Conservation (phyloP, 2,113 vertebrate genomes). For the Chamaetylas fuelleborni region DNA sequence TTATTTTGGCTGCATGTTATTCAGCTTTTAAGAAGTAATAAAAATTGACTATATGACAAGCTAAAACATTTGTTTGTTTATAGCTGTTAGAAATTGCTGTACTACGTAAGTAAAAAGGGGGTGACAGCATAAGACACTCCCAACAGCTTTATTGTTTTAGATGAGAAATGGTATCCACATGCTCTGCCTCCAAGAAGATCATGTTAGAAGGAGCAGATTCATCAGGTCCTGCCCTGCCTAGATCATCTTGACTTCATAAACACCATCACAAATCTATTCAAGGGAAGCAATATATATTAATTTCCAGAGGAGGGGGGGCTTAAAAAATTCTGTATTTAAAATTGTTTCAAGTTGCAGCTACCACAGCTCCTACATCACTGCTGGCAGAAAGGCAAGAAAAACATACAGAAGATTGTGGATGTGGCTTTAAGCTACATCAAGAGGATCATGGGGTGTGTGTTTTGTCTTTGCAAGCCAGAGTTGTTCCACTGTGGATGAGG, state of each 20-base stretch:
- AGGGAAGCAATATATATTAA: background rate
- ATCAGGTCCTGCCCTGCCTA: background rate
- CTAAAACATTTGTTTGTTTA: background rate
- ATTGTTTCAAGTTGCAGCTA: background rate
- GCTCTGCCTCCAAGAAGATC: background rate
- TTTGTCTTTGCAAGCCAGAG: background rate
- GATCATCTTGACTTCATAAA: background rate
- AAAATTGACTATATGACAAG: conserved; percentile 1
- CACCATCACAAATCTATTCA: background rate
- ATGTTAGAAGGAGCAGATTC: background rate
- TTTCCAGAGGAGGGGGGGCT: background rate
- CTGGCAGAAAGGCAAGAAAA: background rate
- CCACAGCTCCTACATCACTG: background rate
- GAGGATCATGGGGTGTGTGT: background rate
- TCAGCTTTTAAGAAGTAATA: conserved; percentile 11
- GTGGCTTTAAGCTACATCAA: background rate
- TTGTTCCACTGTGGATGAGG: background rate
- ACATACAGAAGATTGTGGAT: background rate
- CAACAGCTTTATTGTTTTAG: background rate
- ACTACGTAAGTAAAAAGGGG: background rate
- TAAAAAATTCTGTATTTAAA: background rate
- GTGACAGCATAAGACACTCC: background rate
- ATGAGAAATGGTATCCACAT: background rate
- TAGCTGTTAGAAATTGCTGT: background rate
- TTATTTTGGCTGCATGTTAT: background rate